phyloP scores from a whole-genome alignment of 2,113 vertebrate species.

The Alces alces region DNA sequence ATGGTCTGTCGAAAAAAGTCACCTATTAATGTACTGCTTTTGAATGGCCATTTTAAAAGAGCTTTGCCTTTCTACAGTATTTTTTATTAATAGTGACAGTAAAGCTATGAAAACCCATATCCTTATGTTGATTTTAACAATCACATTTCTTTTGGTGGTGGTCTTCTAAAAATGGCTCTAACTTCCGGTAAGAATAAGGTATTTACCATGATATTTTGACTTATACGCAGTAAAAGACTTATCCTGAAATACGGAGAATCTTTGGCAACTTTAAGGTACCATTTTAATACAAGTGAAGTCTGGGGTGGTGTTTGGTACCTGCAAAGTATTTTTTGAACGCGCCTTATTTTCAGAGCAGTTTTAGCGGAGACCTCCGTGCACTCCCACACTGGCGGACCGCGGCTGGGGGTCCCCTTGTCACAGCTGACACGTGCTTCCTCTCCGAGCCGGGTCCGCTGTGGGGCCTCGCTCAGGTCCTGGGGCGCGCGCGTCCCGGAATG shows the following conservation, averaged over 20 bases:
- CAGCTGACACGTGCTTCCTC: accelerated
- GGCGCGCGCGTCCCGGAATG: too few relatives aligned
- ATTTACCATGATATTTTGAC: constrained; percentile 1
- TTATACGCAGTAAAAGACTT: neutral
- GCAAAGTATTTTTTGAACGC: neutral
- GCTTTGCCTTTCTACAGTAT: neutral
- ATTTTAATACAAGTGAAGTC: neutral
- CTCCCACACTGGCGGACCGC: neutral
- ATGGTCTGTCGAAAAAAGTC: neutral
- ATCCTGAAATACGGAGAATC: neutral
- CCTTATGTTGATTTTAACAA: neutral
- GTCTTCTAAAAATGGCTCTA: neutral
- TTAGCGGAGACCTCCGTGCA: neutral
- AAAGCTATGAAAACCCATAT: neutral
- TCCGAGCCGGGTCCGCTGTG: accelerated
- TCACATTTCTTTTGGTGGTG: neutral
- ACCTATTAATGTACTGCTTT: neutral
- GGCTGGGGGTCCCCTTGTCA: neutral
- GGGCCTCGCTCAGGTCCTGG: neutral
- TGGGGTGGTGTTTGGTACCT: neutral
- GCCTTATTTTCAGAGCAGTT: neutral
- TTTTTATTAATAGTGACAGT: neutral
- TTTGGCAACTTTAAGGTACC: neutral
- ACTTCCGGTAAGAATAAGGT: neutral
- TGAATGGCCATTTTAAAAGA: neutral